These are phyloP conservation scores for Sebastes taczanowskii DNA, from an alignment of 2,797 vertebrate genomes.

Conservation along the genomic window DNA sequence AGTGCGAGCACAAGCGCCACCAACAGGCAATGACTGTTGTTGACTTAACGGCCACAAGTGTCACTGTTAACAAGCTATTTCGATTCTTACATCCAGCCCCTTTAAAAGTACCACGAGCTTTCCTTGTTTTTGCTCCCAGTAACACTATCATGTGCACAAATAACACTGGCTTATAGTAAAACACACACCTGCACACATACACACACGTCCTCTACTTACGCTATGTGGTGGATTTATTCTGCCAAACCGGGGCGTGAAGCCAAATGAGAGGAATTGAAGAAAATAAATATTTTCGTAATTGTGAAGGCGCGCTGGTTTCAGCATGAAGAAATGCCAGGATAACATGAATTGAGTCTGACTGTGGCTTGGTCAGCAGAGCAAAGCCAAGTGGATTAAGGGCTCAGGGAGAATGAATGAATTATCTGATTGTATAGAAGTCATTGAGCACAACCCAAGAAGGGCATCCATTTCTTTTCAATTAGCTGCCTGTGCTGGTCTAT, in stretches of 20 bases:
- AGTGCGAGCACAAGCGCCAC: no score
- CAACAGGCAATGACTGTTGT: no score
- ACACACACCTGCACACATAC: background rate
- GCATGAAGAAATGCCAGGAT: conserved; percentile 14
- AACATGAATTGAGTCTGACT: conserved; percentile 52
- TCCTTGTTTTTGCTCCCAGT: background rate
- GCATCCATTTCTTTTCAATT: conserved; percentile 49
- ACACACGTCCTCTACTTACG: background rate
- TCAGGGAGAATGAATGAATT: conserved; percentile 35
- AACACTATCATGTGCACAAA: background rate
- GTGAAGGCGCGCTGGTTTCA: conserved; percentile 31
- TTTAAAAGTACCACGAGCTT: background rate
- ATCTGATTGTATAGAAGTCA: conserved; percentile 44
- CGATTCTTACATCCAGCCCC: no score
- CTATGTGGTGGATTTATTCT: background rate
- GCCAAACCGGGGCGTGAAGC: conserved; percentile 5
- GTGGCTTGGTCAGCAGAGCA: conserved; percentile 33
- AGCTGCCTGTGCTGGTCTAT: conserved; percentile 3
- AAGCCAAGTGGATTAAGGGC: conserved; percentile 45
- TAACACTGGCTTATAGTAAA: background rate
- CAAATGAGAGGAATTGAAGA: conserved; percentile 31
- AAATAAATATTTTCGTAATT: conserved; percentile 50
- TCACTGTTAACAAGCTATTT: no score
- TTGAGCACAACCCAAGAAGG: conserved; percentile 30
- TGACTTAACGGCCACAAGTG: no score